Conservation (phyloP, 2,797 vertebrate species). For the Leucoraja ocellata region DNA sequence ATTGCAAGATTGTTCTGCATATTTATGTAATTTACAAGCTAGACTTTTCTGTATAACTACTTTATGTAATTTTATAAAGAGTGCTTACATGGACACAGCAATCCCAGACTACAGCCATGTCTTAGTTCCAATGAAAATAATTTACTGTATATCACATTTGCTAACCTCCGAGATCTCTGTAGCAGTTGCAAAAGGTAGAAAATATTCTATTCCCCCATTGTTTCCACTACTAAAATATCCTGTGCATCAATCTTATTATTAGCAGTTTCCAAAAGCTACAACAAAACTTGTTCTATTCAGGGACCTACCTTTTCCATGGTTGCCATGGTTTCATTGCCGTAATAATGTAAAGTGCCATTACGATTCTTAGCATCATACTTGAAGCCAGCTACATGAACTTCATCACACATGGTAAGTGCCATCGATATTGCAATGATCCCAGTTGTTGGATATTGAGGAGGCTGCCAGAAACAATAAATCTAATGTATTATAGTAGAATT, state of each 20-base stretch:
- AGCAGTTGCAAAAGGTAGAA: background rate
- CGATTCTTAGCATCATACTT: slow-evolving; percentile 59
- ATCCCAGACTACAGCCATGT: background rate
- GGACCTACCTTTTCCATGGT: slow-evolving; percentile 61
- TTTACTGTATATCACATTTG: background rate
- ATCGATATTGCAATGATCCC: slow-evolving; percentile 64
- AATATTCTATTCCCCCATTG: background rate
- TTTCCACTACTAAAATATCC: background rate
- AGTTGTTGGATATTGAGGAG: slow-evolving; percentile 65
- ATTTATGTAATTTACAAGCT: background rate
- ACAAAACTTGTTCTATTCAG: background rate
- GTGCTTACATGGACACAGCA: background rate
- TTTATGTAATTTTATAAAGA: background rate
- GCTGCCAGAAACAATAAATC: slow-evolving; percentile 14
- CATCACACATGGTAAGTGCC: slow-evolving; percentile 64
- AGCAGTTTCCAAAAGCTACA: background rate
- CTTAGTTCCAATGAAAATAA: background rate
- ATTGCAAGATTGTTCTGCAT: background rate
- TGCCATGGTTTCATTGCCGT: slow-evolving; percentile 65
- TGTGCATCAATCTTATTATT: background rate
- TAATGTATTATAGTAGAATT: background rate
- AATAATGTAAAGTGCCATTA: slow-evolving; percentile 65
- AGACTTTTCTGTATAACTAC: background rate
- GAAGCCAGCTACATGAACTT: slow-evolving; percentile 67
- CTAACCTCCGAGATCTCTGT: background rate